These are phyloP conservation scores for Arrhopalites spinosus DNA, from an alignment of 2,888 invertebrate species.

Conservation along the genomic window DNA sequence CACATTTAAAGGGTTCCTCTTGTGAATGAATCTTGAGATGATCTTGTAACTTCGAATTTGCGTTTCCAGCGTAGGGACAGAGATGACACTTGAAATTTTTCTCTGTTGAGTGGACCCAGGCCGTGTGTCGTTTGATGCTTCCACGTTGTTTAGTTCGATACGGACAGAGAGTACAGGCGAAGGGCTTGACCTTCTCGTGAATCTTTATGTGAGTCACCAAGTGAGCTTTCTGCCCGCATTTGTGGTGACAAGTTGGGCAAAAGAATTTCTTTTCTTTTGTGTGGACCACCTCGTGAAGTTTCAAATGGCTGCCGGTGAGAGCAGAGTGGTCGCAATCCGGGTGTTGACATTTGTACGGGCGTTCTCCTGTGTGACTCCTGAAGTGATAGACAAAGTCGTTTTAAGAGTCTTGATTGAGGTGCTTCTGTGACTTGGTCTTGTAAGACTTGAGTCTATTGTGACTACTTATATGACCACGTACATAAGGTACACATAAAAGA, in stretches of 20 bases:
- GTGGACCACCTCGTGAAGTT: neutral
- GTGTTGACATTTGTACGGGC: neutral
- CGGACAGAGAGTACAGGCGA: neutral
- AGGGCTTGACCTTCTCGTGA: neutral
- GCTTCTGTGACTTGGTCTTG: too few relatives aligned
- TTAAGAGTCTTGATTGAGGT: too few relatives aligned
- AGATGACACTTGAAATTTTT: neutral
- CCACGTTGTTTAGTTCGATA: neutral
- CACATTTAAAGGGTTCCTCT: neutral
- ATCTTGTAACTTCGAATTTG: neutral
- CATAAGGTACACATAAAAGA: too few relatives aligned
- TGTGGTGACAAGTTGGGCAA: neutral
- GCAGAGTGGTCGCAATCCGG: neutral
- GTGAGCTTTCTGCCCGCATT: neutral
- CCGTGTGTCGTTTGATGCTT: neutral
- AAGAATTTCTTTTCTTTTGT: neutral
- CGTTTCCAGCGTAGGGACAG: neutral
- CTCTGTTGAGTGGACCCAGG: neutral
- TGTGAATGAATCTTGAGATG: neutral
- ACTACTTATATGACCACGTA: too few relatives aligned
- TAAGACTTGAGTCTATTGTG: too few relatives aligned
- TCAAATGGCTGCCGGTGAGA: neutral
- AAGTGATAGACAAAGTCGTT: too few relatives aligned
- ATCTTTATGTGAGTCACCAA: neutral
- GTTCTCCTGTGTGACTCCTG: neutral